Percentiles rank a stretch among this genome's conserved stretches.
These are phyloP conservation scores for Nothoprocta perdicaria DNA, from an alignment of 2,113 vertebrate genomes.

Conservation along the genomic window DNA sequence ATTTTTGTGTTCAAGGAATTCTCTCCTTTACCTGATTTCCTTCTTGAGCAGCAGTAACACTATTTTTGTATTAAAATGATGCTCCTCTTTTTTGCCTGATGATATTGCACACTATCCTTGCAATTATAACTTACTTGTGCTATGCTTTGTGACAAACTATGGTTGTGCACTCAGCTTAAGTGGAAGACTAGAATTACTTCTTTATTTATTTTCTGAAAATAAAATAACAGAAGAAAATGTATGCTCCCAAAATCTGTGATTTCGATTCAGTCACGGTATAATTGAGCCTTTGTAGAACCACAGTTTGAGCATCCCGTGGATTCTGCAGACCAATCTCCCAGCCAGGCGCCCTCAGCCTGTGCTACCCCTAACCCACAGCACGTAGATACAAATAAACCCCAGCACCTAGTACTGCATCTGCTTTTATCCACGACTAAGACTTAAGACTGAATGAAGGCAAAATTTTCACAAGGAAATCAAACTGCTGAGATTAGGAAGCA, in stretches of 20 bases:
- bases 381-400: too few species aligned
- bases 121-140: neutral
- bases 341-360: neutral
- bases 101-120: fast-evolving
- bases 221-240: neutral
- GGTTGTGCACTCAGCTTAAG: neutral
- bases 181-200: neutral
- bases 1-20: neutral
- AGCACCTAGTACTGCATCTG: neutral
- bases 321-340: neutral
- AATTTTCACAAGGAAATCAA: neutral
- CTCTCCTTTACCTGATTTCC: neutral
- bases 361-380: neutral
- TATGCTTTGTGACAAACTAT: neutral
- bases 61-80: neutral
- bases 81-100: neutral
- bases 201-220: neutral
- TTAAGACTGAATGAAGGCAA: neutral
- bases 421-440: neutral
- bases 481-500: neutral
- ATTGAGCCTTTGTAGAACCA: neutral
- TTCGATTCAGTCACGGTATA: neutral
- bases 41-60: neutral
- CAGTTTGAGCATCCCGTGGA: fast-evolving
- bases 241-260: neutral